Conservation (phyloP, 2,113 vertebrate genomes). For the Kobus ellipsiprymnus region DNA sequence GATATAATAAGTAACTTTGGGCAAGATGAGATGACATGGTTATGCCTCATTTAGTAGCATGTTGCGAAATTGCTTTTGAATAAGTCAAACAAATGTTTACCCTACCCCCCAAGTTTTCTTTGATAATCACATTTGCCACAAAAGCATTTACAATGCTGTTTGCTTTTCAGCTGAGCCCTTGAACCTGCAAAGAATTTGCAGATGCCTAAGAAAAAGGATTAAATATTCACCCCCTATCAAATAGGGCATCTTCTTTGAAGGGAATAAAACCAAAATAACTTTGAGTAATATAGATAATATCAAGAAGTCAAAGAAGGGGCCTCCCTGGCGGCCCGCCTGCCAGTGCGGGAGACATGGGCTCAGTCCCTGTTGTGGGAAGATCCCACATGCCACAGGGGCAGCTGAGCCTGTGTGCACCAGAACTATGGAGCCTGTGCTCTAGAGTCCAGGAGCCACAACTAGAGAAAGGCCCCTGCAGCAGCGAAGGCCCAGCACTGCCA, state of each 20-base stretch:
- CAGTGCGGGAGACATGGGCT: neutral
- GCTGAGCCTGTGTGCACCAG: neutral
- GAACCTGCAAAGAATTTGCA: neutral
- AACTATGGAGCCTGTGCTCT: neutral
- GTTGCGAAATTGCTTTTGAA: slow-evolving; percentile 2
- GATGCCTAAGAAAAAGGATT: neutral
- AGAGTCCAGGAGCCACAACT: neutral
- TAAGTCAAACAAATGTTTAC: neutral
- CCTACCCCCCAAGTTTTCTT: neutral
- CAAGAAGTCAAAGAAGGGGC: neutral
- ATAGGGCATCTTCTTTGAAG: neutral
- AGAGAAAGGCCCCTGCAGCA: neutral
- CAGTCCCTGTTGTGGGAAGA: neutral
- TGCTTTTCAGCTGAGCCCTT: neutral
- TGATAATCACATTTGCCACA: neutral
- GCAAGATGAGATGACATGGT: neutral
- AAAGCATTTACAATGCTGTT: neutral
- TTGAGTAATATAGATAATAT: neutral
- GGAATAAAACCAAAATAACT: slow-evolving; percentile 32
- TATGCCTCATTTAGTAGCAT: neutral
- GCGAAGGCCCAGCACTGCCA: neutral
- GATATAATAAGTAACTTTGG: neutral
- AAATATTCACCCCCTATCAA: neutral
- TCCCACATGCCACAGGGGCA: neutral
- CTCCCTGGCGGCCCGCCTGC: neutral